These are phyloP conservation scores for Psittacula derbiana DNA, from an alignment of 2,797 vertebrate genomes.

Conservation along the genomic window DNA sequence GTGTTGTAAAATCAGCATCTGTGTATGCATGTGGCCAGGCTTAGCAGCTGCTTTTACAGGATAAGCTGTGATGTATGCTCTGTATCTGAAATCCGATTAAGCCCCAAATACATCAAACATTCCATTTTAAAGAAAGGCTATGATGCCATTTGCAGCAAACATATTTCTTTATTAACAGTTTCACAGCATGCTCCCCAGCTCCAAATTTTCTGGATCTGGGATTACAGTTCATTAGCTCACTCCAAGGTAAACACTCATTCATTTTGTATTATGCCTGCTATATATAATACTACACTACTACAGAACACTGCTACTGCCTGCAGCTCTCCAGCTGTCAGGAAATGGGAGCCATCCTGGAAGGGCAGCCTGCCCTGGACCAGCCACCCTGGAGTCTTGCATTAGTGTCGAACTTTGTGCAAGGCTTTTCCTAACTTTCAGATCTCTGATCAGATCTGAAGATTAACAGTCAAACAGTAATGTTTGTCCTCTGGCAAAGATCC, in stretches of 20 bases:
- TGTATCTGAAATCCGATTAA: not conserved
- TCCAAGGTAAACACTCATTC: not conserved
- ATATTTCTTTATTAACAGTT: slow-evolving; percentile 26
- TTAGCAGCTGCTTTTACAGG: slow-evolving; percentile 21
- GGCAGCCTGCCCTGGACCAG: not conserved
- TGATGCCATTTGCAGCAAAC: not conserved
- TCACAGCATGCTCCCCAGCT: not conserved
- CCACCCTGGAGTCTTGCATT: not conserved
- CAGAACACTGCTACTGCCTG: not conserved
- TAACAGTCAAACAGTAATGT: not conserved
- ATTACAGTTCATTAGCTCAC: not conserved
- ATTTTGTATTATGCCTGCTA: not conserved
- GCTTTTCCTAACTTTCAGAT: not conserved
- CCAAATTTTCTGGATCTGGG: not conserved
- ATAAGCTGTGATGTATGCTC: not conserved
- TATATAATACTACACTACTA: not conserved
- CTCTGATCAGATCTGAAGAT: not conserved
- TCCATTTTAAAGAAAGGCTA: not conserved
- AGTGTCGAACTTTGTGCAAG: not conserved
- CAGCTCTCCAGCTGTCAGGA: slow-evolving; percentile 1
- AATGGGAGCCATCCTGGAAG: not conserved
- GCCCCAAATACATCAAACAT: not conserved
- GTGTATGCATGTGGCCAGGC: not conserved
- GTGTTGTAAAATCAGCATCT: slow-evolving; percentile 40
- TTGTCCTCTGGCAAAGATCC: not conserved